Conservation (phyloP, 2,797 vertebrate species). For the Onychomys torridus region DNA sequence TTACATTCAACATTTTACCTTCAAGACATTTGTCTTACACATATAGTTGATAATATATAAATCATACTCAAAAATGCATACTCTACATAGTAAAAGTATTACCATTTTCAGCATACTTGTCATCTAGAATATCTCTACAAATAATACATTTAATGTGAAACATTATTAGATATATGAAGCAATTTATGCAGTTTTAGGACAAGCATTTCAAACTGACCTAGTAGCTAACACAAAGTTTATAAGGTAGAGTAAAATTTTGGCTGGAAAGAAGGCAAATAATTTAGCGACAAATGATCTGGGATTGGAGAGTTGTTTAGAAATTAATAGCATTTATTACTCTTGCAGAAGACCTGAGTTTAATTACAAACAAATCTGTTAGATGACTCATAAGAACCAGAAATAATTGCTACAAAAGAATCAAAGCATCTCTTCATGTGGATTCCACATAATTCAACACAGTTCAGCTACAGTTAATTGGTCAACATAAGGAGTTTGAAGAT, state of each 20-base stretch:
- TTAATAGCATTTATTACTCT: background rate
- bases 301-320: background rate
- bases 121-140: background rate
- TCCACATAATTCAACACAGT: background rate
- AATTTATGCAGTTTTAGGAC: background rate
- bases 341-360: background rate
- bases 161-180: background rate
- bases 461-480: background rate
- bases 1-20: background rate
- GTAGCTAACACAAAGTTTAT: background rate
- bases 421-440: background rate
- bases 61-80: background rate
- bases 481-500: background rate
- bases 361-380: accelerated
- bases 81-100: background rate
- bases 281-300: background rate
- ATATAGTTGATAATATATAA: background rate
- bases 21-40: background rate
- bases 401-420: background rate
- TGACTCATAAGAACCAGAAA: background rate
- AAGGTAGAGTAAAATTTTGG: too few relatives aligned
- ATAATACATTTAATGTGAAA: background rate
- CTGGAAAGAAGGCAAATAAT: background rate
- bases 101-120: background rate
- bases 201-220: background rate